phyloP scores from a whole-genome alignment of 1,140 invertebrate genomes.

The Neelides sp. region DNA sequence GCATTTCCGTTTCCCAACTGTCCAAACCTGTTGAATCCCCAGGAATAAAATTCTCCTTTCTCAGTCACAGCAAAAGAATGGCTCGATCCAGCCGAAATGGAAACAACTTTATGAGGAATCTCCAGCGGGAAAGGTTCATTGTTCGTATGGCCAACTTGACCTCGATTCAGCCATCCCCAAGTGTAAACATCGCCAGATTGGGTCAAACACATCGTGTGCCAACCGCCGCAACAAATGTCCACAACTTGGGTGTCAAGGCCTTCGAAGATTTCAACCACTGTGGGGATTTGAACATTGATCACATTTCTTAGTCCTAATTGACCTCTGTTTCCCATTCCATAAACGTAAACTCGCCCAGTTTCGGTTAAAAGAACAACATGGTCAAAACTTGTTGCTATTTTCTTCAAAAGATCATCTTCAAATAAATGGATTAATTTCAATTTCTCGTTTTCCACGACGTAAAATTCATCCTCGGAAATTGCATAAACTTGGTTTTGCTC shows the following conservation, averaged over 20 bases:
- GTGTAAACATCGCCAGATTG: constrained; percentile 40
- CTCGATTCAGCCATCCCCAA: constrained; percentile 47
- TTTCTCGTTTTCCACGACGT: background rate
- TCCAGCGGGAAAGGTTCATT: constrained; percentile 8
- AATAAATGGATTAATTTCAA: constrained; percentile 6
- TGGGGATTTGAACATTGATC: constrained; percentile 14
- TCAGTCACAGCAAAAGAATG: constrained; percentile 62
- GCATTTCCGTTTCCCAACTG: constrained; percentile 50
- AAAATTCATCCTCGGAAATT: too few relatives aligned
- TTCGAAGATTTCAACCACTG: constrained; percentile 28
- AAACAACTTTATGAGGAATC: constrained; percentile 18
- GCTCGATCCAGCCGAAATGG: constrained; percentile 66
- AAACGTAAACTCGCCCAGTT: constrained; percentile 39
- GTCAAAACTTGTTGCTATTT: constrained; percentile 62
- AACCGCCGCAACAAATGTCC: constrained; percentile 46
- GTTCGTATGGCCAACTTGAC: constrained; percentile 16
- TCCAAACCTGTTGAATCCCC: constrained; percentile 74
- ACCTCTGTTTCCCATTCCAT: constrained; percentile 49
- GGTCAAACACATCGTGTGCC: constrained; percentile 40
- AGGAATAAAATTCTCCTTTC: constrained; percentile 53
- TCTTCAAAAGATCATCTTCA: constrained; percentile 39
- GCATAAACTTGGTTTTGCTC: constrained; percentile 14
- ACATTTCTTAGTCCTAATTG: constrained; percentile 63
- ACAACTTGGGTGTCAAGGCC: constrained; percentile 40
- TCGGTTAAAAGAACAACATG: constrained; percentile 59